Conservation (phyloP, 2,113 vertebrate genomes). For the Lepisosteus oculatus region DNA sequence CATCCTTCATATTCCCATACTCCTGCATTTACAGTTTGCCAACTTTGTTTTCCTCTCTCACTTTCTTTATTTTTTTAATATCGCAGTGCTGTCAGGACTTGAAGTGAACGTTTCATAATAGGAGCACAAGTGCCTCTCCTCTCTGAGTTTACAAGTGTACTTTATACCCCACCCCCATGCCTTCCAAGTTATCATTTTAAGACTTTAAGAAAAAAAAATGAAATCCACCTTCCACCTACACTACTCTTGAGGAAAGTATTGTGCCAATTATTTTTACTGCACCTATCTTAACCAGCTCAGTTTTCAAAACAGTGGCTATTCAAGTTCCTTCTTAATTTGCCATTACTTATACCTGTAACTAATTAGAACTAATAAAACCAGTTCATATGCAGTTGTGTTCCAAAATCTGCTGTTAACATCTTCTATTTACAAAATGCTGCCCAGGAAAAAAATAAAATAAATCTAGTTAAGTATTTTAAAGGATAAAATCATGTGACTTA, state of each 20-base stretch:
- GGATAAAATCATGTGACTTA: slow-evolving; percentile 32
- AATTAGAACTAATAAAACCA: slow-evolving; percentile 56
- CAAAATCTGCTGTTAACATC: slow-evolving; percentile 36
- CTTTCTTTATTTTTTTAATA: slow-evolving; percentile 7
- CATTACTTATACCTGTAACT: slow-evolving; percentile 42
- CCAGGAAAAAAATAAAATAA: slow-evolving; percentile 30
- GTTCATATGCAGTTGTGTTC: slow-evolving; percentile 41
- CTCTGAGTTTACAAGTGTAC: slow-evolving; percentile 6
- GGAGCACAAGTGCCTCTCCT: background rate
- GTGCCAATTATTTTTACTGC: background rate
- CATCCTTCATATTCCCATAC: slow-evolving; percentile 3
- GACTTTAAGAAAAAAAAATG: slow-evolving; percentile 11
- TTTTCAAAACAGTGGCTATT: slow-evolving; percentile 27
- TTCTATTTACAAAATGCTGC: slow-evolving; percentile 15
- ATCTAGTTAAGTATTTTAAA: slow-evolving; percentile 26
- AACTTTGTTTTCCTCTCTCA: background rate
- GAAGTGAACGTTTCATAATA: background rate
- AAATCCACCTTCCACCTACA: slow-evolving; percentile 20
- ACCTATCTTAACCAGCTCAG: slow-evolving; percentile 24
- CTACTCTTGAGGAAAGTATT: slow-evolving; percentile 3
- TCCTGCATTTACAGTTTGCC: background rate
- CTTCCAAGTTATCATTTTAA: slow-evolving; percentile 17
- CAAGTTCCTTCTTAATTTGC: slow-evolving; percentile 43
- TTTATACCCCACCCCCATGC: background rate
- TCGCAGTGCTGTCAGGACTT: background rate